Evolutionary conservation across 2,113 vertebrate genomes (phyloP), one percentile per base, ranked within the genome.

Genomic region (pig (Sus scrofa)): DNA sequence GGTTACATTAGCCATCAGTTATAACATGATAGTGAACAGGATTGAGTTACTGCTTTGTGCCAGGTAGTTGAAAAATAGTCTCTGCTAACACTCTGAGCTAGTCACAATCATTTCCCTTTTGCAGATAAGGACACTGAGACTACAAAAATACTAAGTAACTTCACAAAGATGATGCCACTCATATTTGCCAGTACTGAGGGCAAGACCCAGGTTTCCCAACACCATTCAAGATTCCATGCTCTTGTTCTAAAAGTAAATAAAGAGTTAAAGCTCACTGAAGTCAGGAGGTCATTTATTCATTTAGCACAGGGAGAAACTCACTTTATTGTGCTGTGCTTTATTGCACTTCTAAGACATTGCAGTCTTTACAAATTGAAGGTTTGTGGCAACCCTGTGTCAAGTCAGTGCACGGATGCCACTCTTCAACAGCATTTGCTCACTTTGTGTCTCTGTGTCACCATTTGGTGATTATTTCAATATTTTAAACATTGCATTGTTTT

Each of bases 231-330:
- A 27, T 37, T 14, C 2, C 16, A 2, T 34, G 54, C 1, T 91
- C 14, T 63, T 9, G 2, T 63, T 37, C 30, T 75, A 50, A n/a
- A n/a, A n/a, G n/a, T n/a, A 30, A 24, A 34, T 44, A 54, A 79
- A 90, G 10, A 86, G 15, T 2, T 3, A 19, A 4, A 39, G 1
- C 1, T 0, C 34, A 22, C 0, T 68, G 7, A n/a, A 34, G 3
- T 15, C 8, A 91, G 37, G 8, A 39, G 44, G 19, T 32, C 56
- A 14, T 8, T n/a, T 13, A 56, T 22, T 56, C 19, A 34, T 56
- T 78, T 79, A 56, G n/a, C 75, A 79, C 12, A 56, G 6, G 50
- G 10, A 56, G n/a, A n/a, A 56, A 6, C 52, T 56, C 75, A 79
- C 34, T 56, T 79, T 32, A 79, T 15, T 56, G 32, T 79, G 32